A percentile compares a stretch with the other conserved stretches of the same genome.
Evolutionary conservation across 2,113 vertebrate genomes (phyloP).

Genomic region (Syngnathus floridae): DNA sequence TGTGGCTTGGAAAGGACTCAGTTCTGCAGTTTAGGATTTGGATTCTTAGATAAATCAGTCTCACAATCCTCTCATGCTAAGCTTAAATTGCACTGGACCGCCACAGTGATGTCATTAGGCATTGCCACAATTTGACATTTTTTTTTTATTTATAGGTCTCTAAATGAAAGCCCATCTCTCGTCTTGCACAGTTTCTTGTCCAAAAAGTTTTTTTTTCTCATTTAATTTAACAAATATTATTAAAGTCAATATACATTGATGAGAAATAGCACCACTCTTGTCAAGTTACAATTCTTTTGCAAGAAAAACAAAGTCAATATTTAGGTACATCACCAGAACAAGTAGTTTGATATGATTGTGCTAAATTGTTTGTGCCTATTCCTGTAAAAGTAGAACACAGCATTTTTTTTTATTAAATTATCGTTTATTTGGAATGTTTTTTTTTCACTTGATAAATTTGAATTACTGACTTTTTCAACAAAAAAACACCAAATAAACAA

Average conservation of each 20-base stretch:
- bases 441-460: neutral
- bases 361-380: no score
- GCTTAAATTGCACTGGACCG: conserved; percentile 14
- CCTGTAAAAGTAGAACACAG: no score
- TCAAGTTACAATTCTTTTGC: neutral
- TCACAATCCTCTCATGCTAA: conserved; percentile 30
- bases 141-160: neutral
- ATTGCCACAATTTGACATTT: conserved; percentile 12
- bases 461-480: neutral
- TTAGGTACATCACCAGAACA: no score
- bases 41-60: conserved; percentile 31
- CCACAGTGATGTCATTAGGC: conserved; percentile 33
- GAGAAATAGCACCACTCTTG: neutral
- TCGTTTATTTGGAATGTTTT: no score
- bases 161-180: neutral
- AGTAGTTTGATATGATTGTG: no score
- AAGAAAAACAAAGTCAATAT: no score
- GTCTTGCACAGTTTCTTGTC: neutral
- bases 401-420: no score
- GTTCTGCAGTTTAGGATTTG: conserved; percentile 16
- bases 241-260: no score
- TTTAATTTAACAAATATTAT: neutral
- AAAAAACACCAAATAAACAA: no score
- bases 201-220: neutral
- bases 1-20: conserved; percentile 37